phyloP scores from a whole-genome alignment of 2,888 invertebrate genomes.

The Chrysina gloriosa region DNA sequence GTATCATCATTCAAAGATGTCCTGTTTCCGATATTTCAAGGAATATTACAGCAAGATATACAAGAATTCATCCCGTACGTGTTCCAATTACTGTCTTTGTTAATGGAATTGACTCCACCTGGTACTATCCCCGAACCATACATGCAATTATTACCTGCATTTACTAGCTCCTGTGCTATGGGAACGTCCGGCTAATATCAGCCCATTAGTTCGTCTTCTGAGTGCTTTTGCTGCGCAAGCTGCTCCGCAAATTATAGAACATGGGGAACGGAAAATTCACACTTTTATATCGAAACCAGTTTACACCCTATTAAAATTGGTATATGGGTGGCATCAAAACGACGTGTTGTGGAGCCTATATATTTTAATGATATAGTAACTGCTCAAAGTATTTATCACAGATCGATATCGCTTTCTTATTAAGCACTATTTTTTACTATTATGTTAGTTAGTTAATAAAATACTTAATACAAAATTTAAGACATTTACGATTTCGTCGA shows the following conservation, averaged over 20 bases:
- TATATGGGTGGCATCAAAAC: too few relatives aligned
- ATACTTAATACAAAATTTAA: too few relatives aligned
- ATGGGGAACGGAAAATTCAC: too few relatives aligned
- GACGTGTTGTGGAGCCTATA: too few relatives aligned
- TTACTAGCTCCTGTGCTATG: conserved; percentile 91
- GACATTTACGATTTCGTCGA: too few relatives aligned
- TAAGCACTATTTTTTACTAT: too few relatives aligned
- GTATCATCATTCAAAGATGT: conserved; percentile 91
- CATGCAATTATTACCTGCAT: conserved; percentile 89
- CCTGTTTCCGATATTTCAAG: conserved; percentile 95
- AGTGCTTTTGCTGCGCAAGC: conserved; percentile 86
- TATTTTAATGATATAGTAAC: too few relatives aligned
- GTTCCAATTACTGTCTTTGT: conserved; percentile 94
- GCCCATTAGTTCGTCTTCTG: conserved; percentile 91
- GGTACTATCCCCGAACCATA: conserved; percentile 83
- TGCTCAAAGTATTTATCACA: too few relatives aligned
- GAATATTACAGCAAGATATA: conserved; percentile 93
- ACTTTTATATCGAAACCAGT: too few relatives aligned
- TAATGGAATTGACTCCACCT: conserved; percentile 77
- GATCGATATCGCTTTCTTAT: too few relatives aligned
- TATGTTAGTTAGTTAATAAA: too few relatives aligned
- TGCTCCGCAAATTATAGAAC: conserved; percentile 73
- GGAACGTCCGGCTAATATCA: conserved; percentile 94
- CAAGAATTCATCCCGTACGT: conserved; percentile 99
- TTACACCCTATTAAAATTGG: too few relatives aligned